Base-by-base conservation (phyloP, 23 tunicate genomes). In the Ascidia mentula region DNA sequence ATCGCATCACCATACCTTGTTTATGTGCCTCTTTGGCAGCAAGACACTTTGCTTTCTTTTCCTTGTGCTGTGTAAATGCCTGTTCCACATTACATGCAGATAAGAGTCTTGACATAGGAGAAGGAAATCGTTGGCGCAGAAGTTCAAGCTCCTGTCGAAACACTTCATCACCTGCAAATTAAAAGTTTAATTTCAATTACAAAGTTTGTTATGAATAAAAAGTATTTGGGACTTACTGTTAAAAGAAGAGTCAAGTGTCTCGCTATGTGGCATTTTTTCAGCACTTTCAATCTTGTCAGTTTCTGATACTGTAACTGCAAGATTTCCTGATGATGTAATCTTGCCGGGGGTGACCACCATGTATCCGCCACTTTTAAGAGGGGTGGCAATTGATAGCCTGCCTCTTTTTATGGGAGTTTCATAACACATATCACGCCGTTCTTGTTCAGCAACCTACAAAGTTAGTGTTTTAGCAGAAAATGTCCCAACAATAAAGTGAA, bases 1-100 rank as follows among this genome's bases (percentile, higher is more conserved):
- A 6, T 53, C 24, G 22, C 24, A 6, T 53, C 2, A 5, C 24
- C 13, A 9, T 53, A 53, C 65, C 65, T 53, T 53, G 65, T 9
- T 53, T 53, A 20, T 53, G 65, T 3, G 13, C 65, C 24, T 53
- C 24, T 28, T 53, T 26, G 22, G 65, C 65, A 53, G 65, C 65
- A 9, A 53, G 65, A 3, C 24, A 28, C 24, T 53, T 53, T 53
- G 40, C 30, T 33, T 86, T 86, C 75, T 79, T 86, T 32, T 39
- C 74, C 40, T 86, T 86, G 65, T 86, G 90, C 42, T 86, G 79
- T 18, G 84, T 69, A 30, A 86, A 36, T 20, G 90, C 90, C 38
- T 86, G 42, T 38, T 86, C 78, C 15, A 86, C 90, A 79, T 86
- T 86, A 32, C 90, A 86, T 28, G 90, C 90, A 26, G 90, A 86